These are phyloP conservation scores for Eurytoma adleriae DNA, from an alignment of 2,888 invertebrate genomes.

Conservation along the genomic window DNA sequence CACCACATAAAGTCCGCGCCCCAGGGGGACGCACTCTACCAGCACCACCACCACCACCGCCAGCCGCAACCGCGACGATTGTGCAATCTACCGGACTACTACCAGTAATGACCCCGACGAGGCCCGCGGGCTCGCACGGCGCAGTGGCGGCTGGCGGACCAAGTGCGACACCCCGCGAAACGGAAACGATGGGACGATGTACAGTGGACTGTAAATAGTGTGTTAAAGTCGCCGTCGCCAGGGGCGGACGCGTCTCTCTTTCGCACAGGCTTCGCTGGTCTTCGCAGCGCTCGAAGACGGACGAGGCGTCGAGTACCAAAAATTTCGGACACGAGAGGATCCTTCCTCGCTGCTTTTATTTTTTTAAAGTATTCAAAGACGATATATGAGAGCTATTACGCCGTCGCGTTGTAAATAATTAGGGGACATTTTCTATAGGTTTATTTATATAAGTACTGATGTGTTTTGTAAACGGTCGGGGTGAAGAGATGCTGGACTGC, in stretches of 20 bases:
- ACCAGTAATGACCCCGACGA: conserved; percentile 66
- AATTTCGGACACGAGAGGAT: conserved; percentile 19
- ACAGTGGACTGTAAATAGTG: conserved; percentile 40
- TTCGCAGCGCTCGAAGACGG: conserved; percentile 9
- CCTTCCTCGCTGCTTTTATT: conserved; percentile 41
- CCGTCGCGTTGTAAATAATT: conserved; percentile 48
- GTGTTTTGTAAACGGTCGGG: conserved; percentile 28
- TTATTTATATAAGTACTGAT: conserved; percentile 48
- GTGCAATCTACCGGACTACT: conserved; percentile 74
- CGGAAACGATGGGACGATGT: background rate
- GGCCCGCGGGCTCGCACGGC: too few relatives aligned
- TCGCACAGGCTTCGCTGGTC: background rate
- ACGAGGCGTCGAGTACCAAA: conserved; percentile 39
- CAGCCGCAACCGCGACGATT: conserved; percentile 65
- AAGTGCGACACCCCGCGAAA: too few relatives aligned
- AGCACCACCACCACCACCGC: conserved; percentile 58
- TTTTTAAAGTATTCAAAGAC: conserved; percentile 18
- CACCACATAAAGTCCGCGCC: conserved; percentile 67
- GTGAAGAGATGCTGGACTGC: background rate
- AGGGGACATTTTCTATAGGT: conserved; percentile 46
- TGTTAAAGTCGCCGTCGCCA: background rate
- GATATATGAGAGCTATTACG: conserved; percentile 11
- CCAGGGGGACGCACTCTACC: conserved; percentile 68
- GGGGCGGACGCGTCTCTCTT: background rate
- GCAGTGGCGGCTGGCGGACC: too few relatives aligned